A percentile compares a stretch with the other conserved stretches of the same genome.
phyloP scores from a whole-genome alignment of 2,797 vertebrate species.

The Microchirus variegatus region DNA sequence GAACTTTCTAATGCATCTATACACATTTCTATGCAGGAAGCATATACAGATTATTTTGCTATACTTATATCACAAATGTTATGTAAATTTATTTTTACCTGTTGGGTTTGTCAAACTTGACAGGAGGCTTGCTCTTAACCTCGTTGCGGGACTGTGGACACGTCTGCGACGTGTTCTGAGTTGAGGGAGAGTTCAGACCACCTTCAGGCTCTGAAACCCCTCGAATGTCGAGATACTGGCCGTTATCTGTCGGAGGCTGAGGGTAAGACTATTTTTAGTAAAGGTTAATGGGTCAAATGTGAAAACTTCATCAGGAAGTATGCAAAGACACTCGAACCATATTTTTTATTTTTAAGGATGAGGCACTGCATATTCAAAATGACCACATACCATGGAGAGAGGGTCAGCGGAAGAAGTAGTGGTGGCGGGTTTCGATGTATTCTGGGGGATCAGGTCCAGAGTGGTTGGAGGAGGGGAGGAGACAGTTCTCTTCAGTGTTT shows the following conservation, averaged over 20 bases:
- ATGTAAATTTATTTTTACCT: constrained; percentile 78
- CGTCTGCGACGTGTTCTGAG: constrained; percentile 76
- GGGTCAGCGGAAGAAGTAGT: constrained; percentile 43
- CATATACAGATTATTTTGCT: background rate
- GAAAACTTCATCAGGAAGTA: background rate
- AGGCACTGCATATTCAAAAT: background rate
- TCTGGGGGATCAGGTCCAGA: constrained; percentile 74
- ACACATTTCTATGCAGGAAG: background rate
- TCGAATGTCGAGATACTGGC: constrained; percentile 87
- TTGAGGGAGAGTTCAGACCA: constrained; percentile 62
- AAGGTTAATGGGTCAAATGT: background rate
- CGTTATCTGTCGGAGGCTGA: constrained; percentile 84
- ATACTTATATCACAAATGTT: background rate
- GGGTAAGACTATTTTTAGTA: background rate
- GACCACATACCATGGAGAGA: constrained; percentile 57
- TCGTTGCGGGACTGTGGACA: constrained; percentile 80
- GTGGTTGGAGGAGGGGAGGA: constrained; percentile 72
- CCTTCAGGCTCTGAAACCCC: constrained; percentile 72
- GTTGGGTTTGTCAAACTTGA: constrained; percentile 94
- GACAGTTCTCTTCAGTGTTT: constrained; percentile 87
- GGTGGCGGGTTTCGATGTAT: constrained; percentile 72
- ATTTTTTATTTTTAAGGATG: background rate
- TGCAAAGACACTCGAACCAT: background rate
- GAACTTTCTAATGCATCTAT: background rate
- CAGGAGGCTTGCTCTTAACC: constrained; percentile 81